phyloP scores from a whole-genome alignment of 1,140 invertebrate species.

The Bathynomus jamesi region DNA sequence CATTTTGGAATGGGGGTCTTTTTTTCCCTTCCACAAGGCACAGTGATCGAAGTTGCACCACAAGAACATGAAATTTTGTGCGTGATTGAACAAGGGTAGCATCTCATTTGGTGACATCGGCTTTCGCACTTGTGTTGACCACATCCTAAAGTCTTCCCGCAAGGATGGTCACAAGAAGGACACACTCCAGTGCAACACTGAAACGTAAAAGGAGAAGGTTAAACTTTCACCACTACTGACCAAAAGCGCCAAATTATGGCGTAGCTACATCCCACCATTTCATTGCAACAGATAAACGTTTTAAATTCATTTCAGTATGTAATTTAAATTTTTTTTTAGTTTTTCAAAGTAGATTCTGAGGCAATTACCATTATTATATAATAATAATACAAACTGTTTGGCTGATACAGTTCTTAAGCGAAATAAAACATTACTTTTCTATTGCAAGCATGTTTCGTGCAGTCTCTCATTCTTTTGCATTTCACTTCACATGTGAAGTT shows the following conservation, averaged over 20 bases:
- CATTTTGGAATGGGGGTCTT: slow-evolving; percentile 70
- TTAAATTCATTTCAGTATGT: background rate
- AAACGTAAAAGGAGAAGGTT: no score
- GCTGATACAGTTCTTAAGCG: background rate
- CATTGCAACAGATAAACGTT: background rate
- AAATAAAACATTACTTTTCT: slow-evolving; percentile 55
- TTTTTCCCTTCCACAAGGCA: slow-evolving; percentile 76
- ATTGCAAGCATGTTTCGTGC: slow-evolving; percentile 78
- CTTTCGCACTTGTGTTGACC: slow-evolving; percentile 81
- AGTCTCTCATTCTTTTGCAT: slow-evolving; percentile 70
- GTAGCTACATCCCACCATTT: slow-evolving; percentile 9
- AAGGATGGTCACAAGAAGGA: slow-evolving; percentile 77
- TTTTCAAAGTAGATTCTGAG: no score
- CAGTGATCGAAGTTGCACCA: slow-evolving; percentile 63
- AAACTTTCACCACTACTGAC: background rate
- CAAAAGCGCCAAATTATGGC: background rate
- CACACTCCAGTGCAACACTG: slow-evolving; percentile 77
- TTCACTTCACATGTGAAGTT: slow-evolving; percentile 81
- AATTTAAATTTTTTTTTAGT: no score
- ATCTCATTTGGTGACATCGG: slow-evolving; percentile 77
- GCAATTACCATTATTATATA: no score
- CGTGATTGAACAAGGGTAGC: slow-evolving; percentile 77
- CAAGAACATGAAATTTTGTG: slow-evolving; percentile 74
- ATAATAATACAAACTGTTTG: no score
- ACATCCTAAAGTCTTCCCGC: slow-evolving; percentile 71